phyloP scores from a whole-genome alignment of 1,140 invertebrate species.

The Euglossa dilemma region DNA sequence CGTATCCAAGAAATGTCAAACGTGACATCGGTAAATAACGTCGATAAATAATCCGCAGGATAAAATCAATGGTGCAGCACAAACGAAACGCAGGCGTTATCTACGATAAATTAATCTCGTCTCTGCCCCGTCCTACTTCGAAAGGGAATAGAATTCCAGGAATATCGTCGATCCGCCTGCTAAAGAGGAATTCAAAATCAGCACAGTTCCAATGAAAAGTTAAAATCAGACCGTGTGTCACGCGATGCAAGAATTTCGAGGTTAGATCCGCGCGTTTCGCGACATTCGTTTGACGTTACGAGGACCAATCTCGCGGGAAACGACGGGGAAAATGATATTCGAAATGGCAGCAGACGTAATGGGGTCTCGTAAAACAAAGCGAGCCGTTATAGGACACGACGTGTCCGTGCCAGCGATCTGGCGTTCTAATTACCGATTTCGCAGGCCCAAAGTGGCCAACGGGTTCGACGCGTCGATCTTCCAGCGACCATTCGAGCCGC shows the following conservation, averaged over 20 bases:
- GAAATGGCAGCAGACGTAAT: conserved; percentile 19
- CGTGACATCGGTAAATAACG: too few species aligned
- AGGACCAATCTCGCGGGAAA: conserved; percentile 7
- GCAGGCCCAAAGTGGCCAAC: not conserved
- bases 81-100: not conserved
- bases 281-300: not conserved
- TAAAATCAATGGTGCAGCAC: too few species aligned
- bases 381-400: not conserved
- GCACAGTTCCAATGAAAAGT: not conserved
- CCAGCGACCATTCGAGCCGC: not conserved
- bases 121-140: too few species aligned
- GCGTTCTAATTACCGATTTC: conserved; percentile 6
- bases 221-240: not conserved
- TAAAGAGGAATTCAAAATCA: conserved; percentile 14
- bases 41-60: too few species aligned
- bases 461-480: not conserved
- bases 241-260: not conserved
- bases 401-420: not conserved
- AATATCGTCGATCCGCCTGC: not conserved
- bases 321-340: not conserved
- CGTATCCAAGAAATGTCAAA: too few species aligned
- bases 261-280: not conserved
- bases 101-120: not conserved
- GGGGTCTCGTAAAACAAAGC: conserved; percentile 7
- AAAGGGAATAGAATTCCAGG: not conserved